These are phyloP conservation scores for Schrankia costaestrigalis DNA, from an alignment of 2,888 invertebrate genomes.

Conservation along the genomic window DNA sequence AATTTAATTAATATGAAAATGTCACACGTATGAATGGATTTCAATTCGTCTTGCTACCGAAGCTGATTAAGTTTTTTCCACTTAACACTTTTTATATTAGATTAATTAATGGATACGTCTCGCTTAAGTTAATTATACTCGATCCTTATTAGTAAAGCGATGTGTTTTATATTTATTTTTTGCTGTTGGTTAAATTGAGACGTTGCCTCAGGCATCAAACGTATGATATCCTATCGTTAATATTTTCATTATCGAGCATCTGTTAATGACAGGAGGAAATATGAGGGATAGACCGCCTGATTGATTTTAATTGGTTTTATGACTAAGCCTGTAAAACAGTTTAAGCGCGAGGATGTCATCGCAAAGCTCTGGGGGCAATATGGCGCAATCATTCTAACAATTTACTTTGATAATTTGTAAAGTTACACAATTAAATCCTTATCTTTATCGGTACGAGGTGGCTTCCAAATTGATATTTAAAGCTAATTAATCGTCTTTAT, in stretches of 20 bases:
- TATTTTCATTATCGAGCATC: conserved; percentile 51
- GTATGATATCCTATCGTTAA: conserved; percentile 31
- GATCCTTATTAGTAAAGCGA: no score
- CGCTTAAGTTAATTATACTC: conserved; percentile 16
- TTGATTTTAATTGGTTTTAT: conserved; percentile 63
- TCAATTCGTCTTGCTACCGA: conserved; percentile 16
- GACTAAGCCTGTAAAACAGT: conserved; percentile 48
- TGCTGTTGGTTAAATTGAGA: no score
- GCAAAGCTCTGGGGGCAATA: conserved; percentile 25
- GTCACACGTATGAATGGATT: conserved; percentile 5
- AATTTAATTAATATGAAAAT: conserved; percentile 5
- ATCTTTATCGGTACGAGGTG: conserved; percentile 12
- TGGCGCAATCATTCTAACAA: conserved; percentile 26
- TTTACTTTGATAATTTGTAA: conserved; percentile 29
- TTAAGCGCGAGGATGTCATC: conserved; percentile 36
- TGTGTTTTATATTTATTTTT: no score
- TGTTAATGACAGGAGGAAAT: conserved; percentile 40
- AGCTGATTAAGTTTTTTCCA: conserved; percentile 8
- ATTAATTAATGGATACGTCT: conserved; percentile 9
- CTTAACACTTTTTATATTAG: conserved; percentile 9
- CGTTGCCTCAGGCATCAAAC: conserved; percentile 7
- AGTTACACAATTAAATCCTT: conserved; percentile 17
- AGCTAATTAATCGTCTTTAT: conserved; percentile 49
- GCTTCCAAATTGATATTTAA: conserved; percentile 34
- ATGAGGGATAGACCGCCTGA: conserved; percentile 43